These are phyloP conservation scores for Littorina saxatilis DNA, from an alignment of 1,140 invertebrate species.

Conservation along the genomic window DNA sequence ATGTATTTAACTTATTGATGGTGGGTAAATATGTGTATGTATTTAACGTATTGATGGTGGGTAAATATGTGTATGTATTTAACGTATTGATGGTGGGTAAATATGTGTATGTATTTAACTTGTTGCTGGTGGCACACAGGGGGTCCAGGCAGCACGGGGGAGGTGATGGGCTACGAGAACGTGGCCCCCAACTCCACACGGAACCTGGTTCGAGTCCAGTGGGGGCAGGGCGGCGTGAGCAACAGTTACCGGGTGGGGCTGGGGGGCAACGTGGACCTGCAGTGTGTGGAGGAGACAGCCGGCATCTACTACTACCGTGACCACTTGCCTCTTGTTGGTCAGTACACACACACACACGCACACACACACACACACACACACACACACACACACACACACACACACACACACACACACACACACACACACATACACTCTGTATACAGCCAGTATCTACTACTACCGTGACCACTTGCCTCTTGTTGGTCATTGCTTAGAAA, in stretches of 20 bases:
- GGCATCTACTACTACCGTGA: constrained; percentile 87
- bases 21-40: too few relatives aligned
- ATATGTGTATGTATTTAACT: too few relatives aligned
- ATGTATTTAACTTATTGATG: too few relatives aligned
- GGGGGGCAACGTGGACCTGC: constrained; percentile 86
- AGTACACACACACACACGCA: too few relatives aligned
- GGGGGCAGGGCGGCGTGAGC: background rate
- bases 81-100: too few relatives aligned
- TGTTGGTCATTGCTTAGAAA: constrained; percentile 65
- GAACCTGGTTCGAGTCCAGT: constrained; percentile 19
- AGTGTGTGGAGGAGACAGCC: constrained; percentile 83
- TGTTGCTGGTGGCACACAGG: too few relatives aligned
- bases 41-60: too few relatives aligned
- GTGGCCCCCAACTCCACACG: background rate
- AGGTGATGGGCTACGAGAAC: constrained; percentile 7
- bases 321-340: constrained; percentile 84
- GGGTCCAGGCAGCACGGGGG: background rate
- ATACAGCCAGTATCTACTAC: constrained; percentile 83
- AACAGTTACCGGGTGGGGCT: constrained; percentile 27
- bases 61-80: too few relatives aligned
- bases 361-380: too few relatives aligned
- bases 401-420: too few relatives aligned
- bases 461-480: constrained; percentile 89
- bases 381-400: too few relatives aligned
- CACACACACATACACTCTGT: too few relatives aligned